These are phyloP conservation scores for Myripristis murdjan DNA, from an alignment of 2,797 vertebrate species.

Conservation along the genomic window DNA sequence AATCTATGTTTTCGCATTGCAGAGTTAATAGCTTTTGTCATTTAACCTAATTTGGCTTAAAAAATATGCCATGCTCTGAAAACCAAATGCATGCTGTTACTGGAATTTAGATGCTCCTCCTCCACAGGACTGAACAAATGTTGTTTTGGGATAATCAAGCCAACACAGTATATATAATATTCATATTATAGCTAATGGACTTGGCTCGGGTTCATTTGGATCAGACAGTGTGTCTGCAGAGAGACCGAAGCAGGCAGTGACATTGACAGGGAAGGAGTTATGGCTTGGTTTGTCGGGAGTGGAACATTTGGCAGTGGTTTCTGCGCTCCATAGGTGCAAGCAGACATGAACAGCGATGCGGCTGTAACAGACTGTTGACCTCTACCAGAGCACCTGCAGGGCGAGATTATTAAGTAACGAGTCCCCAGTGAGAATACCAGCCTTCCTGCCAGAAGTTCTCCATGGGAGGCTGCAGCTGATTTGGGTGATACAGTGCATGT, in stretches of 20 bases:
- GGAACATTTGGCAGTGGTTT: conserved; percentile 73
- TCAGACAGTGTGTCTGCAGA: conserved; percentile 57
- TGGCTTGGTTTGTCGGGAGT: conserved; percentile 51
- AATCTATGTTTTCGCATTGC: conserved; percentile 51
- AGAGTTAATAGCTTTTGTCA: conserved; percentile 71
- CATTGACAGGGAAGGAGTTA: conserved; percentile 71
- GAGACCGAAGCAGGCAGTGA: conserved; percentile 57
- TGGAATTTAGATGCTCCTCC: conserved; percentile 65
- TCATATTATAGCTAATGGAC: conserved; percentile 72
- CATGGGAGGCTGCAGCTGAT: conserved; percentile 72
- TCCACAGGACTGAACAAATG: conserved; percentile 60
- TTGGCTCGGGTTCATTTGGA: conserved; percentile 71
- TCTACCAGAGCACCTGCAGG: conserved; percentile 79
- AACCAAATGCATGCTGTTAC: conserved; percentile 58
- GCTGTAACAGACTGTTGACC: conserved; percentile 79
- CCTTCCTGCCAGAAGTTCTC: conserved; percentile 79
- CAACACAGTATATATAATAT: conserved; percentile 66
- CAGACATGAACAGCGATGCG: conserved; percentile 66
- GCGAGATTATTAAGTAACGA: conserved; percentile 83
- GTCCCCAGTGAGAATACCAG: conserved; percentile 78
- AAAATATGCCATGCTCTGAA: conserved; percentile 49
- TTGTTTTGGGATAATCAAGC: conserved; percentile 71
- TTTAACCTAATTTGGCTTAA: conserved; percentile 71
- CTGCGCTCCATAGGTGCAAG: conserved; percentile 66
- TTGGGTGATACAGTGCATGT: conserved; percentile 70